Conservation (phyloP, 37 sponge, comb jelly and placozoan genomes). For the Oopsacas minuta region DNA sequence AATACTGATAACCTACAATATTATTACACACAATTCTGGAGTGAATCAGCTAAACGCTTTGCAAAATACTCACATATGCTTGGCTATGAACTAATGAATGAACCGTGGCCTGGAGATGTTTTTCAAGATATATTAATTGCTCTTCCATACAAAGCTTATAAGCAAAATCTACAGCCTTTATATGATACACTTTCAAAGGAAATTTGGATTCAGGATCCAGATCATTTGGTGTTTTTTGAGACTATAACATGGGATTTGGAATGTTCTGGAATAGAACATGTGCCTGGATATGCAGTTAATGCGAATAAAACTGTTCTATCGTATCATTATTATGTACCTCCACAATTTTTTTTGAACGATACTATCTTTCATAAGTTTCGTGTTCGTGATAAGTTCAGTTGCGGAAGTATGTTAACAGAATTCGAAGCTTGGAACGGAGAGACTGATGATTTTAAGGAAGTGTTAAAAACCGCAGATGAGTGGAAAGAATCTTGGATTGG, state of each 20-base stretch:
- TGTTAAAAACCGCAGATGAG: background rate
- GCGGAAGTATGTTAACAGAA: background rate
- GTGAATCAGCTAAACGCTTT: conserved; percentile 51
- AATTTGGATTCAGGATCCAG: background rate
- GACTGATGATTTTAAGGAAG: background rate
- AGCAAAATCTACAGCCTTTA: background rate
- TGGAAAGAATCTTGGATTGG: conserved; percentile 6
- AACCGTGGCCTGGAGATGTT: conserved; percentile 56
- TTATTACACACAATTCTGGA: conserved; percentile 54
- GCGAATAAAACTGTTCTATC: conserved; percentile 64
- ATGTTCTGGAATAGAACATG: conserved; percentile 56
- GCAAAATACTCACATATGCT: conserved; percentile 35
- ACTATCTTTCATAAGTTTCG: background rate
- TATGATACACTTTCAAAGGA: background rate
- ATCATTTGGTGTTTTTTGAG: conserved; percentile 34
- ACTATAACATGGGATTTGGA: conserved; percentile 64
- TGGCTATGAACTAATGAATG: conserved; percentile 85
- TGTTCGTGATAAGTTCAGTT: background rate
- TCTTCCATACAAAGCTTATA: background rate
- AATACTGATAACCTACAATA: conserved; percentile 26
- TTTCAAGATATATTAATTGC: background rate
- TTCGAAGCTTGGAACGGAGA: background rate
- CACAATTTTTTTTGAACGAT: conserved; percentile 26
- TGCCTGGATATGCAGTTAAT: conserved; percentile 54
- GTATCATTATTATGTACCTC: conserved; percentile 73